Evolutionary conservation across 2,888 invertebrate species (phyloP), one percentile per base, ranked within the genome.

Genomic region (Cancer borealis): DNA sequence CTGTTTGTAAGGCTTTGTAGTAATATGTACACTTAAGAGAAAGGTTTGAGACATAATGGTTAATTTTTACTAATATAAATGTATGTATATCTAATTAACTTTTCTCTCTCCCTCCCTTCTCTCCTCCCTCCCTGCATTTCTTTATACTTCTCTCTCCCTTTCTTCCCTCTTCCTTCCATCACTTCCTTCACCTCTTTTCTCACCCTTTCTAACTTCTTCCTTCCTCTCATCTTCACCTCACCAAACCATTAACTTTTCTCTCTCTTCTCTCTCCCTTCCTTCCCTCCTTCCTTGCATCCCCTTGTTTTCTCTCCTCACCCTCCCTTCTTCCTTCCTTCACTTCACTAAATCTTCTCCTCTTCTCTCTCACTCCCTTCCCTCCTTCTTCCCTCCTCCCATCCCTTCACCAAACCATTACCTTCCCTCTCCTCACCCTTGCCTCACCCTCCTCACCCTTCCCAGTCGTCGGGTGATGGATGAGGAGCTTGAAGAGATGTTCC

Each of bases 401-500:
- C 17, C 45, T 6, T 73, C 21, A n/a, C 73, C 66, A 49, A 8
- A 60, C 91, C 47, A 14, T 39, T 49, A 21, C 90, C 47, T 47
- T 66, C 91, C 91, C 91, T 26, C 60, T 17, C 45, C 66, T 91
- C 17, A 60, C 45, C 26, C 66, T 45, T n/a, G n/a, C n/a, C n/a
- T n/a, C n/a, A n/a, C 30, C 49, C 30, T 54, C 0, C 91, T 6
- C 12, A 4, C 26, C 12, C 47, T 14, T 54, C 17, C 60, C 6
- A 95, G 95, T 46, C 92, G 88, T 4, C 94, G 90, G 21, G 93
- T 95, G 54, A 49, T 95, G 26, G 96, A 97, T 94, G 98, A 98
- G 96, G 98, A 99, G 96, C 97, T 99, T 79, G 97, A 98, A 96
- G 98, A 98, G 96, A 96, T 98, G 95, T 99, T 99, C 97, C 99